Evolutionary conservation across 1,140 invertebrate genomes (phyloP).

Genomic region (Brachystomella parvula): DNA sequence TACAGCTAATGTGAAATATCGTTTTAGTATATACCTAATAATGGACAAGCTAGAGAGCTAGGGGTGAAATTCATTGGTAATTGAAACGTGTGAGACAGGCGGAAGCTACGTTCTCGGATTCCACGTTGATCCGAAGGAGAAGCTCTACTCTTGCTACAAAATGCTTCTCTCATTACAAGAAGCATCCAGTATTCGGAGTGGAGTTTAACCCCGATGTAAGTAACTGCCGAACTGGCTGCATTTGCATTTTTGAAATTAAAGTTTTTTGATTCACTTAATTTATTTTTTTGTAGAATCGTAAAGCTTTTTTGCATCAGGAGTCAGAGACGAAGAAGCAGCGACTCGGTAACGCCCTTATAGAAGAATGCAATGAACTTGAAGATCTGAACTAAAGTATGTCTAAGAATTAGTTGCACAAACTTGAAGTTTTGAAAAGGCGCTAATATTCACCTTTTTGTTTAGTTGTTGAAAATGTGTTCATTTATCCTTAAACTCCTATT

Average conservation of each 20-base stretch:
- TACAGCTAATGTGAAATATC: no score
- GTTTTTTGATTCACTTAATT: neutral
- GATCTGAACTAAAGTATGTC: no score
- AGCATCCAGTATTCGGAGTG: slow-evolving; percentile 85
- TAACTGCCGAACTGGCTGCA: neutral
- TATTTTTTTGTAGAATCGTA: no score
- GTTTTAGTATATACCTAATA: no score
- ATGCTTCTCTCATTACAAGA: slow-evolving; percentile 74
- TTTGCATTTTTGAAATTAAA: neutral
- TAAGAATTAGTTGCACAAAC: no score
- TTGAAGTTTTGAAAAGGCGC: no score
- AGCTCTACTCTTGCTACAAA: slow-evolving; percentile 67
- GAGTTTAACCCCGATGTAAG: slow-evolving; percentile 50
- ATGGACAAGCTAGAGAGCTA: no score
- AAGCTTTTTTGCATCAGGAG: slow-evolving; percentile 27
- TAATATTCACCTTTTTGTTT: no score
- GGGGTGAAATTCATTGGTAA: slow-evolving; percentile 83
- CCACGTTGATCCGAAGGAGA: slow-evolving; percentile 78
- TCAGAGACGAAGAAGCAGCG: slow-evolving; percentile 18
- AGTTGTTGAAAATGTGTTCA: no score
- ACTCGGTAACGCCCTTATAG: slow-evolving; percentile 17
- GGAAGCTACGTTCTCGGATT: slow-evolving; percentile 85
- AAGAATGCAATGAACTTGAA: slow-evolving; percentile 27
- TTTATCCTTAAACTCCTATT: no score
- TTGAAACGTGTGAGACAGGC: slow-evolving; percentile 77